Base-by-base conservation (phyloP, 2,888 invertebrate species). In the Chrysomela aeneicollis region DNA sequence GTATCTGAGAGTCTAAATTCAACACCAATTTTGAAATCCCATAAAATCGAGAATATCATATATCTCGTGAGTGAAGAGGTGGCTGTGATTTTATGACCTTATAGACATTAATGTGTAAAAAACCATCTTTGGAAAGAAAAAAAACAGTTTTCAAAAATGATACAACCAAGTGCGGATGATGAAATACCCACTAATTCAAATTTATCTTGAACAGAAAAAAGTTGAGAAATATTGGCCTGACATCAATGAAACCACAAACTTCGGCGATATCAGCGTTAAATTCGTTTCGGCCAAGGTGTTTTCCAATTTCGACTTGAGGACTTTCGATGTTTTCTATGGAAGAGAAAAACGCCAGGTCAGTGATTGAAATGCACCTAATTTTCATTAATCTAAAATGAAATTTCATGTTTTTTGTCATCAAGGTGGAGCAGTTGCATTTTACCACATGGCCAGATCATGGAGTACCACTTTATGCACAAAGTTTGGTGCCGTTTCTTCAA, bases 391-490 rank as follows among this genome's bases (percentile, higher is more conserved):
- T 21, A 54, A 19, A 53, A 55, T 52, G 9, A 63, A 53, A 54
- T 63, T 59, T 30, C 19, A 47, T 37, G 17, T 54, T 58, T 64
- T n/a, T n/a, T 52, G 17, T 69, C 66, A 71, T 66, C 30, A 53
- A 85, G 85, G 71, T 86, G 1, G 74, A 79, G 49, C 86, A 86
- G 60, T 73, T 85, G 15, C 86, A 86, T 66, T 86, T 83, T 67
- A 84, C 82, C 1, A 81, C 83, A 1, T 86, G 86, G 86, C 86
- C 86, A 0, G 86, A 86, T 70, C 84, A 85, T 64, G 84, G 84
- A 1, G 82, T 86, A 2, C 86, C 86, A 12, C 50, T 77, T 3
- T 77, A 78, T 67, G 68, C 76, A 1, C 75, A 76, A 9, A 74
- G 82, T 2, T 76, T 85, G 26, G 81, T 83, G 0, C 74, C 81